Percentiles rank a stretch among this genome's conserved stretches.
These are phyloP conservation scores for Podarcis muralis DNA, from an alignment of 2,113 vertebrate genomes.

Conservation along the genomic window DNA sequence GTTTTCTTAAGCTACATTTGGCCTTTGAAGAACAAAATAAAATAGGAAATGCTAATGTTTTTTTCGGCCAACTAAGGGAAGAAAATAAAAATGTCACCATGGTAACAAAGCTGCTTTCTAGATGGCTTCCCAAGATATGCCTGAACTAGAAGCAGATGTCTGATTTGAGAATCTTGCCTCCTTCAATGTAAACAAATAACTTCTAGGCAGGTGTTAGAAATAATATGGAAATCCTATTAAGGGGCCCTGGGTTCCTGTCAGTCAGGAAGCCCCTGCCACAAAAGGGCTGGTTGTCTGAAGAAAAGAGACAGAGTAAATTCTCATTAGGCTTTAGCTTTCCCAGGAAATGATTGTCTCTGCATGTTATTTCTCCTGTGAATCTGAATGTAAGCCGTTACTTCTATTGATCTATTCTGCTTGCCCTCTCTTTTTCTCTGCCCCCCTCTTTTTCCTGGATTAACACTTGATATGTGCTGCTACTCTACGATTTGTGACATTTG, in stretches of 20 bases:
- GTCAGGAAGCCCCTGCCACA: slow-evolving; percentile 80
- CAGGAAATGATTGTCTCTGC: slow-evolving; percentile 82
- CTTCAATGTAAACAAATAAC: slow-evolving; percentile 89
- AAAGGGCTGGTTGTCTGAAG: slow-evolving; percentile 80
- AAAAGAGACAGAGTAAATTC: slow-evolving; percentile 81
- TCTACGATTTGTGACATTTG: slow-evolving; percentile 68
- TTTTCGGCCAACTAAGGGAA: slow-evolving; percentile 72
- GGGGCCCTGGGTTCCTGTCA: slow-evolving; percentile 81
- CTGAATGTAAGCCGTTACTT: slow-evolving; percentile 79
- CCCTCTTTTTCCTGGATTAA: slow-evolving; percentile 68
- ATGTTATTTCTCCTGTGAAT: slow-evolving; percentile 78
- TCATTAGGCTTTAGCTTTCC: slow-evolving; percentile 84
- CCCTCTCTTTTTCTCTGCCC: slow-evolving; percentile 64
- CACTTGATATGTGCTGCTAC: slow-evolving; percentile 63
- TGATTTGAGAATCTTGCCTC: slow-evolving; percentile 83
- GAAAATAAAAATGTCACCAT: slow-evolving; percentile 86
- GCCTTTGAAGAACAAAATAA: slow-evolving; percentile 83
- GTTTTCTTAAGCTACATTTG: slow-evolving; percentile 76
- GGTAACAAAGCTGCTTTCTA: slow-evolving; percentile 87
- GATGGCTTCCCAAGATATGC: slow-evolving; percentile 85
- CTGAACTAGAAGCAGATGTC: slow-evolving; percentile 85
- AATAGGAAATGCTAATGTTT: slow-evolving; percentile 85
- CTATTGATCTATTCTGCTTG: slow-evolving; percentile 76
- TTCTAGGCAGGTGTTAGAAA: slow-evolving; percentile 89
- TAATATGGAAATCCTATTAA: slow-evolving; percentile 90